Evolutionary conservation across 2,888 invertebrate genomes (phyloP).

Genomic region (Luffia ferchaultella): DNA sequence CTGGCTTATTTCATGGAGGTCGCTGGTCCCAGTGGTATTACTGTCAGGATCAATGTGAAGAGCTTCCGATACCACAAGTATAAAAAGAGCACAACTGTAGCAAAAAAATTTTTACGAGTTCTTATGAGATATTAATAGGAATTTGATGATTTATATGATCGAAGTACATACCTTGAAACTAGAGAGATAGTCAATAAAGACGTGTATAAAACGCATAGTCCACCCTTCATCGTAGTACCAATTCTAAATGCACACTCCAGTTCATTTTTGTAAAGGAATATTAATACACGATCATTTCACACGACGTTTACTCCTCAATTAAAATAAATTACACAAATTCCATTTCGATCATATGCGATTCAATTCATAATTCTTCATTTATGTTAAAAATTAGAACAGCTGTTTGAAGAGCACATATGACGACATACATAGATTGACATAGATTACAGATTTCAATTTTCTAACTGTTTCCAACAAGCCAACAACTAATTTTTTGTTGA

Average conservation of each 20-base stretch:
- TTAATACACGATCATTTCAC: neutral
- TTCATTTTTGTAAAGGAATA: constrained; percentile 33
- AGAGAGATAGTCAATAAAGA: constrained; percentile 68
- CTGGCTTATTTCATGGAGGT: constrained; percentile 31
- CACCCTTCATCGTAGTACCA: constrained; percentile 69
- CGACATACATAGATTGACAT: no score
- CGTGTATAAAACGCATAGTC: constrained; percentile 66
- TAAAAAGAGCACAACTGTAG: constrained; percentile 66
- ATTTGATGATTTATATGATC: no score
- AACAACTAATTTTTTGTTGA: no score
- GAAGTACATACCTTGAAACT: constrained; percentile 61
- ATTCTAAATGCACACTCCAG: constrained; percentile 53
- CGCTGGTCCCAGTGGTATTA: constrained; percentile 21
- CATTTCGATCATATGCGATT: neutral
- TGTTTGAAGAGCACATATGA: neutral
- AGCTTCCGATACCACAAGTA: constrained; percentile 63
- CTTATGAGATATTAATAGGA: no score
- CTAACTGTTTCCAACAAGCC: no score
- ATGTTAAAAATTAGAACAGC: neutral
- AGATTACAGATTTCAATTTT: no score
- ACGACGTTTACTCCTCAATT: neutral
- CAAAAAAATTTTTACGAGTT: no score
- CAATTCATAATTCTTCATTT: neutral
- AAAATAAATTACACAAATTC: neutral
- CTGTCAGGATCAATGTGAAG: constrained; percentile 32